Conservation (phyloP, 2,888 invertebrate species). For the Chrysotoxum bicinctum region DNA sequence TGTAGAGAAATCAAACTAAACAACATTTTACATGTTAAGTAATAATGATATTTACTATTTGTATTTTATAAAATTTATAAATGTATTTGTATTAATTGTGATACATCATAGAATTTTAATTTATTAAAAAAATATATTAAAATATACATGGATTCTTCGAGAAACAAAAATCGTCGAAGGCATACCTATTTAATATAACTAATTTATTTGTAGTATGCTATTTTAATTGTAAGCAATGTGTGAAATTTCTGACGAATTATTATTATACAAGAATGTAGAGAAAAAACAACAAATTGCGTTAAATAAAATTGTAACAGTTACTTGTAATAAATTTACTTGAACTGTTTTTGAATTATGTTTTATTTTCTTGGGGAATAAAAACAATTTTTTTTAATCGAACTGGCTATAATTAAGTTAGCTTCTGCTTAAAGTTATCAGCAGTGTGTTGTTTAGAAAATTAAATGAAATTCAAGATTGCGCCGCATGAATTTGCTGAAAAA, state of each 20-base stretch:
- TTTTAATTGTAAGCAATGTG: conserved; percentile 56
- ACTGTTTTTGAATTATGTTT: conserved; percentile 33
- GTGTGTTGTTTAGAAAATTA: no score
- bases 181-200: conserved; percentile 22
- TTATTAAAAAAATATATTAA: conserved; percentile 31
- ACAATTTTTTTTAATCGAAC: no score
- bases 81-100: conserved; percentile 61
- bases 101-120: conserved; percentile 68
- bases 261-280: conserved; percentile 61
- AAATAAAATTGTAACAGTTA: conserved; percentile 55
- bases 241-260: conserved; percentile 61
- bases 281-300: background rate
- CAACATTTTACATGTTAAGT: conserved; percentile 46
- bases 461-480: no score
- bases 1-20: conserved; percentile 34
- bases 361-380: background rate
- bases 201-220: conserved; percentile 54
- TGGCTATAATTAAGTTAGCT: no score
- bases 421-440: no score
- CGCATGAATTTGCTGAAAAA: no score
- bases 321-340: conserved; percentile 69
- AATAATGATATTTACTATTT: conserved; percentile 52
- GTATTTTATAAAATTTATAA: conserved; percentile 64
- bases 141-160: conserved; percentile 43
- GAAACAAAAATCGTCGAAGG: conserved; percentile 39